A percentile compares a stretch with the other conserved stretches of the same genome.
Evolutionary conservation across 2,888 invertebrate species (phyloP).

Genomic region (Orgyia antiqua): DNA sequence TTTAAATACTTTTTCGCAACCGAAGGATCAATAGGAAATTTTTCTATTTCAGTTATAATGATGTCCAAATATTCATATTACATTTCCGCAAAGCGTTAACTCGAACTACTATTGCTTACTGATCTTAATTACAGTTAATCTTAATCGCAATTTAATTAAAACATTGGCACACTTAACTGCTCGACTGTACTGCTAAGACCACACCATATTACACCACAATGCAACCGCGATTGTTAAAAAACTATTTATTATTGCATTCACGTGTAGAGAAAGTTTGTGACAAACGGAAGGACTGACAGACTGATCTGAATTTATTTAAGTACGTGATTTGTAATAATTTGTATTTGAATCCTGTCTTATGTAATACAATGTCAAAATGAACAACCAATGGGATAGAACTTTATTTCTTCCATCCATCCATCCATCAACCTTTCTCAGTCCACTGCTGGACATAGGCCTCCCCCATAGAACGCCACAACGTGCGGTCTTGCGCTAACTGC

Average conservation of each 20-base stretch:
- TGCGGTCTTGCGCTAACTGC: no score
- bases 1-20: no score
- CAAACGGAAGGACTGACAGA: constrained; percentile 52
- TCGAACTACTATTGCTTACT: no score
- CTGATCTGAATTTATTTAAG: constrained; percentile 31
- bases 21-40: no score
- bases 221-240: constrained; percentile 24
- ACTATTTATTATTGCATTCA: constrained; percentile 46
- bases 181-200: constrained; percentile 40
- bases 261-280: constrained; percentile 61
- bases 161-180: constrained; percentile 51
- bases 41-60: no score
- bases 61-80: no score
- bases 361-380: constrained; percentile 19
- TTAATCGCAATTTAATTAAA: constrained; percentile 41
- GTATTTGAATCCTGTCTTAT: constrained; percentile 42
- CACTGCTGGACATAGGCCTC: no score
- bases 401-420: no score
- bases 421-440: no score
- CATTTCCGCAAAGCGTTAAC: no score
- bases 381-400: no score
- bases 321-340: constrained; percentile 53
- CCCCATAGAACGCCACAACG: no score
- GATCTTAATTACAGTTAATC: constrained; percentile 32
- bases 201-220: constrained; percentile 19